Evolutionary conservation across 2,797 vertebrate genomes (phyloP), one percentile per base, ranked within the genome.

Genomic region (Enteromius viviparus): DNA sequence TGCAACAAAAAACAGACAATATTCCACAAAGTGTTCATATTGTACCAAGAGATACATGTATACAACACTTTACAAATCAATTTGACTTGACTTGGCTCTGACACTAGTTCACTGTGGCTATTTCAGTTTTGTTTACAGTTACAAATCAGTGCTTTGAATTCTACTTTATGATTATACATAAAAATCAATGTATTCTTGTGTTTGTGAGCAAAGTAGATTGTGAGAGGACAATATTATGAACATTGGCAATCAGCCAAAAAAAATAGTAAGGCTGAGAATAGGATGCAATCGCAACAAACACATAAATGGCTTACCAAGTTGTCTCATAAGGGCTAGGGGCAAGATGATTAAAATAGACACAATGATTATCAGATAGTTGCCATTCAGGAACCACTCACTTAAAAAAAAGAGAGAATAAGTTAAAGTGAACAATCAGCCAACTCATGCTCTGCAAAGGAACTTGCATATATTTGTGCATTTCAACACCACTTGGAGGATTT

Each of bases 371-470:
- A 99, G 95, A 89, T 98, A 83, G n/a, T 96, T 95, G 71, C 95
- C 97, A 87, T 97, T 97, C 89, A 97, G 90, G 37, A 95, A 99
- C 98, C 97, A 99, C 53, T 91, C 92, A 62, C 97, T 99, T 89
- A 82, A 65, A 45, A 21, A 86, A 90, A 70, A 4, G 32, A 76
- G 0, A 64, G 8, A 68, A 69, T 45, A 55, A 37, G 34, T 58
- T 45, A 17, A 19, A 1, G 37, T 55, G n/a, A 70, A 75, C n/a
- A 34, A 58, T 4, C 14, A 55, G 62, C 32, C n/a, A 55, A 23
- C 21, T 80, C 65, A 49, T 2, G 6, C 37, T 69, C 8, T 10
- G 8, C 32, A 40, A 71, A 34, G 51, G 60, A 65, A 49, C 6
- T 3, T 64, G 3, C 51, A n/a, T 62, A 40, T 68, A 19, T 34